Evolutionary conservation across 2,797 vertebrate genomes (phyloP).

Genomic region (Vultur gryphus): DNA sequence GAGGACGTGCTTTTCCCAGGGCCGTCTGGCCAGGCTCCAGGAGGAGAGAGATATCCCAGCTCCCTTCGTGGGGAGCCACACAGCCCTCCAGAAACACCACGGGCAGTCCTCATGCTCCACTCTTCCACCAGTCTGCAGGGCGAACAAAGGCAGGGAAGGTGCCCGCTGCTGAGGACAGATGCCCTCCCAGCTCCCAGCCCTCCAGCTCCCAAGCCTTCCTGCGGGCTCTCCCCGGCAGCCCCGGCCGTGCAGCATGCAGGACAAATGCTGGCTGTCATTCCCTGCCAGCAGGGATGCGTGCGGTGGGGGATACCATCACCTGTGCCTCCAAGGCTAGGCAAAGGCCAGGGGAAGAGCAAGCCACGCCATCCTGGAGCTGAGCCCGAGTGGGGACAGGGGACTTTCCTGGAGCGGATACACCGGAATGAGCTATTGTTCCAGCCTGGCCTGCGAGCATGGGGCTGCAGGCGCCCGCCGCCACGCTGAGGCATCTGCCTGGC

Average conservation of each 20-base stretch:
- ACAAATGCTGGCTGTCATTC: background rate
- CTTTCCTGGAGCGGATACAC: background rate
- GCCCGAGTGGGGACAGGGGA: background rate
- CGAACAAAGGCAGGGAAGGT: background rate
- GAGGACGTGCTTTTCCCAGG: constrained; percentile 45
- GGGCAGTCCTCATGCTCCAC: background rate
- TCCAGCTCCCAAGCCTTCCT: background rate
- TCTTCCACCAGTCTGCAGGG: background rate
- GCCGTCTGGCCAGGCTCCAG: background rate
- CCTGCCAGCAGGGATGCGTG: background rate
- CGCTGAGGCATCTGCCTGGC: background rate
- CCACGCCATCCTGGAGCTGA: background rate
- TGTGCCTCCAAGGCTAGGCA: background rate
- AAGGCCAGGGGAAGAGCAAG: background rate
- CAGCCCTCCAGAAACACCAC: background rate
- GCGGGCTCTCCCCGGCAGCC: background rate
- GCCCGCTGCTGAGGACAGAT: background rate
- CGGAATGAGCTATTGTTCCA: constrained; percentile 8
- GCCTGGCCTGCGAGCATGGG: fast-evolving
- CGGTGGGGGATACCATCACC: background rate
- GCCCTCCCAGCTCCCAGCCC: background rate
- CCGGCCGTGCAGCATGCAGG: fast-evolving
- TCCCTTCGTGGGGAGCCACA: background rate
- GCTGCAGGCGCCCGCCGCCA: background rate
- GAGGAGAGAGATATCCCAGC: background rate